Percentiles rank a stretch among this genome's conserved stretches.
Evolutionary conservation across 37 sponge, comb jelly and placozoan species (phyloP).

Genomic region (Lycopodina hypogea): DNA sequence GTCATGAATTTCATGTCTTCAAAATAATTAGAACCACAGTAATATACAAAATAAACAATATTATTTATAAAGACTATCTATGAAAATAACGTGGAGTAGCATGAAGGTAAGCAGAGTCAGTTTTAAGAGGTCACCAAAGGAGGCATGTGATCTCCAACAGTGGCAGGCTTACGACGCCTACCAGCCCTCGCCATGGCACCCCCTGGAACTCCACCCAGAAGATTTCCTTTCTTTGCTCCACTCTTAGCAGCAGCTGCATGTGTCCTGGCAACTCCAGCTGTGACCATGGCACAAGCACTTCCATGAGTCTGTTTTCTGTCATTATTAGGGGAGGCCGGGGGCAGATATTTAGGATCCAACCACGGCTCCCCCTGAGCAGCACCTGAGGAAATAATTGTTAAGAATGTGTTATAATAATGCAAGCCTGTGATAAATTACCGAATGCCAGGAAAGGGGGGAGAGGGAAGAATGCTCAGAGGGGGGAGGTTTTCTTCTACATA

Average conservation of each 20-base stretch:
- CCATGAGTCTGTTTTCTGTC: not conserved
- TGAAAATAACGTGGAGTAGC: too few relatives aligned
- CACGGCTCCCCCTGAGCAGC: constrained; percentile 6
- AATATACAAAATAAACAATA: too few relatives aligned
- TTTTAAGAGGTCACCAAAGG: not conserved
- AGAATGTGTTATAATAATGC: too few relatives aligned
- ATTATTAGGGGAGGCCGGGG: not conserved
- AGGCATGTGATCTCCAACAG: not conserved
- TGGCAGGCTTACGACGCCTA: not conserved
- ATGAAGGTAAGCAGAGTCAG: too few relatives aligned
- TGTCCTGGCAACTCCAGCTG: not conserved
- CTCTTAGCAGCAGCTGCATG: not conserved
- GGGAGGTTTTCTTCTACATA: not conserved
- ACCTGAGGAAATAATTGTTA: not conserved
- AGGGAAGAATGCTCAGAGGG: not conserved
- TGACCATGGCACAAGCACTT: not conserved
- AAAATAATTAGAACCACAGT: too few relatives aligned
- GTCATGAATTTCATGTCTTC: too few relatives aligned
- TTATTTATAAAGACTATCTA: too few relatives aligned
- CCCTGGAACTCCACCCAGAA: too few relatives aligned
- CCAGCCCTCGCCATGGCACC: too few relatives aligned
- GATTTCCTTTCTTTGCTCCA: too few relatives aligned
- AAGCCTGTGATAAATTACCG: too few relatives aligned
- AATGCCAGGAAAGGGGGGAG: not conserved
- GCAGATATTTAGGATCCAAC: constrained; percentile 50